Base-by-base conservation (phyloP, 1,140 invertebrate species). In the Hestina assimilis region DNA sequence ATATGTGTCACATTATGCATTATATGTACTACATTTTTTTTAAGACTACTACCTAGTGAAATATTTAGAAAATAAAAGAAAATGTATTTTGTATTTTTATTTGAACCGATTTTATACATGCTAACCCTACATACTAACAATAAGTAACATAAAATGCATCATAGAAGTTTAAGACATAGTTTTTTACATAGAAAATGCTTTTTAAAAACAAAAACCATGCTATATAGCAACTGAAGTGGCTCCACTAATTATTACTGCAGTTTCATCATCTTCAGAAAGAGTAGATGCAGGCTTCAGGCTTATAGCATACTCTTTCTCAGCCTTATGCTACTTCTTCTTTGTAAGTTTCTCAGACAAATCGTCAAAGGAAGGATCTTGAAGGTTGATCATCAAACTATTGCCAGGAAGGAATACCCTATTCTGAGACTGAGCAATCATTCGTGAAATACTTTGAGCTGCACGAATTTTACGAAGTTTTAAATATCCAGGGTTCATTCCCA, bases 381-480 rank as follows among this genome's bases (percentile, higher is more conserved):
- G 94, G 82, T 99, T 99, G 79, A 99, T 90, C 98, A 99, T 99
- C 52, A 99, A 91, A 72, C 94, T 95, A 75, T 94, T 95, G 35
- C 97, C 95, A 79, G 94, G 96, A 38, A 99, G 91, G 89, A 97
- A 99, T 2, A 99, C 96, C 87, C 95, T 93, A 86, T 99, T 99
- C 84, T 97, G 96, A 23, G 97, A 97, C 75, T 92, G 93, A 20
- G 98, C 95, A 89, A 99, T 95, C 97, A 97, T 99, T 90, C 96
- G 93, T 14, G 99, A 95, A 89, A 99, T 99, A 75, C 94, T 97
- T 79, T 99, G 98, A 2, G 99, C 96, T 28, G 98, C 99, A 74
- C 97, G 92, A 63, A 99, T 96, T 89, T 99, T 99, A 62, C 99
- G 92, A 60, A 99, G 88, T 83, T 99, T 99, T 51, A 99, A 89